Base-by-base conservation (phyloP, 2,113 vertebrate species). In the Ciconia stormi region DNA sequence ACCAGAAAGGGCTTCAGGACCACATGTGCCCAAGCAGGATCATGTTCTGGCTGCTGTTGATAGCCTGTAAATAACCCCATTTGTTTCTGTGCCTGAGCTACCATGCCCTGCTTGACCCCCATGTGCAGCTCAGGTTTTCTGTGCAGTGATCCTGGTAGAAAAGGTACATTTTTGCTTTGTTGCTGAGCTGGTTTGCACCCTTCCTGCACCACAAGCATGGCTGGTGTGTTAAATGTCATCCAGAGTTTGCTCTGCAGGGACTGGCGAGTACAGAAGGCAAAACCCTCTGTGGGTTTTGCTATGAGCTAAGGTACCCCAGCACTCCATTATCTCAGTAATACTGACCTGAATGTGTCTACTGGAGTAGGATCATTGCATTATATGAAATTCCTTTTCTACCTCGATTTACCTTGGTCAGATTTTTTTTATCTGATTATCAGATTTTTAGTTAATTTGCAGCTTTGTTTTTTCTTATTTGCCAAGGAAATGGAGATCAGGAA, bases 351-450 rank as follows among this genome's bases (percentile, higher is more conserved):
- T 21, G 21, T 56, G 18, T 42, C 44, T 82, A 34, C 29, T 25
- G 18, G 17, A 56, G 26, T 16, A 3, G 0, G 25, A 52, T 29
- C 15, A 22, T 17, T 46, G 7, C 2, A 1, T 38, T 47, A 38
- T 19, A 36, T 5, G 5, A 47, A 59, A 84, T 82, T 22, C 4
- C 3, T 79, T 42, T 87, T 49, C 15, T 22, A 20, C 11, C 7
- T 46, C 42, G 26, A 46, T 40, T 58, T 67, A 46, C n/a, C 18
- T 55, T 16, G 12, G 27, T 52, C 49, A 65, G 15, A 3, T 18
- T 61, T 80, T 80, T 80, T 78, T 81, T 29, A 58, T 52, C 53
- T 42, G n/a, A n/a, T 89, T 44, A 40, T 77, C 23, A 72, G 15
- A 17, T 78, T 94, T 76, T 56, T 0, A 56, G 74, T 36, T 74